Evolutionary conservation across 2,888 invertebrate genomes (phyloP).

Genomic region (Stegophylla sp.): DNA sequence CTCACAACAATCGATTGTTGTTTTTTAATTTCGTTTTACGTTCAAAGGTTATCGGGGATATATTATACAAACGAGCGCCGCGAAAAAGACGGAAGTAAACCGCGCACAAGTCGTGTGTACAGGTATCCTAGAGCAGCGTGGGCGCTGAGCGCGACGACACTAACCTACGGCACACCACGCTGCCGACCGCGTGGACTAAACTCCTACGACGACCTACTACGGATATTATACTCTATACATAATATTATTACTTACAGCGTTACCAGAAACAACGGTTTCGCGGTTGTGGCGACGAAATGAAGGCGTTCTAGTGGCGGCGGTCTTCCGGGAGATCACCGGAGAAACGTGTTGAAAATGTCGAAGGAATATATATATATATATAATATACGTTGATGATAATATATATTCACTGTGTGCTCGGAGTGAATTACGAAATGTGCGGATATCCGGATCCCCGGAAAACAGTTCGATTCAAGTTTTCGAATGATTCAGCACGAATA

Average conservation of each 20-base stretch:
- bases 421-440: slow-evolving; percentile 6
- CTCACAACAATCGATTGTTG: too few species aligned
- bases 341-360: neutral
- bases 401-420: neutral
- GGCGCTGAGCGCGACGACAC: neutral
- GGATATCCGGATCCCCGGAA: too few species aligned
- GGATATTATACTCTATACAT: neutral
- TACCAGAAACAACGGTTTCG: slow-evolving; percentile 27
- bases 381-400: too few species aligned
- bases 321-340: neutral
- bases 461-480: slow-evolving; percentile 59
- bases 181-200: too few species aligned
- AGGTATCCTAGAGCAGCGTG: too few species aligned
- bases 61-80: too few species aligned
- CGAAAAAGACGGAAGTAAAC: too few species aligned
- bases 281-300: neutral
- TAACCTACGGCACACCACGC: slow-evolving; percentile 10
- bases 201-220: too few species aligned
- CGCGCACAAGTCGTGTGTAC: too few species aligned
- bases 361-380: too few species aligned
- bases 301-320: neutral
- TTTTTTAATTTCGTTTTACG: too few species aligned
- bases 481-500: slow-evolving; percentile 60
- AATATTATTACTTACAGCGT: slow-evolving; percentile 35
- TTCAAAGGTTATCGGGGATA: too few species aligned